These are phyloP conservation scores for Centroberyx gerrardi DNA, from an alignment of 2,797 vertebrate species.

Conservation along the genomic window DNA sequence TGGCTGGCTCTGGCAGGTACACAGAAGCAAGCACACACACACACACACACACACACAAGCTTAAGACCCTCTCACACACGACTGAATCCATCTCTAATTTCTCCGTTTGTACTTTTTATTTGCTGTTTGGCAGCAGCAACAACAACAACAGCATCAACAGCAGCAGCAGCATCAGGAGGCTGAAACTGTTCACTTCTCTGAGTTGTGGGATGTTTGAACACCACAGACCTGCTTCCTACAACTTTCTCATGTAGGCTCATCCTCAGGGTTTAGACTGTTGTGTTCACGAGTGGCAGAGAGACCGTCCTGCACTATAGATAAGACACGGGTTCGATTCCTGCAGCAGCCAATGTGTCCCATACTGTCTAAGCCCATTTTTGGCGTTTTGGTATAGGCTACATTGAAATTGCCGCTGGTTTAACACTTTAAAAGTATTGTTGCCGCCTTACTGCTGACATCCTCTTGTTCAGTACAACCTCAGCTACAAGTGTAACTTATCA, in stretches of 20 bases:
- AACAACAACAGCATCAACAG: conserved; percentile 45
- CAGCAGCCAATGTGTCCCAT: too few relatives aligned
- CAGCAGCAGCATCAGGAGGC: conserved; percentile 34
- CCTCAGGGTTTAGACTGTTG: conserved; percentile 1
- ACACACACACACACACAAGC: conserved; percentile 63
- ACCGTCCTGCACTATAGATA: too few relatives aligned
- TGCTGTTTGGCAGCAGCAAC: conserved; percentile 60
- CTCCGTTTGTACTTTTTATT: conserved; percentile 71
- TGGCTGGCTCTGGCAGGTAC: conserved; percentile 65
- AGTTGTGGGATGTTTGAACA: conserved; percentile 42
- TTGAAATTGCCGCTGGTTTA: too few relatives aligned
- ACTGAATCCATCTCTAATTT: conserved; percentile 80
- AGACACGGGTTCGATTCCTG: too few relatives aligned
- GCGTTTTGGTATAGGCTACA: too few relatives aligned
- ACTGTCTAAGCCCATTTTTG: too few relatives aligned
- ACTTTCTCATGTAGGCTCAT: conserved; percentile 15
- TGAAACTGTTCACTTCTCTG: conserved; percentile 45
- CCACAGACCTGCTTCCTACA: conserved; percentile 26
- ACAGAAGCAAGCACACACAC: conserved; percentile 27
- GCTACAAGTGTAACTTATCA: too few relatives aligned
- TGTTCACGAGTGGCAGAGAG: conserved; percentile 27
- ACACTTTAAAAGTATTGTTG: too few relatives aligned
- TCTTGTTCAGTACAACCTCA: too few relatives aligned
- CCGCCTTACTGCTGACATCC: too few relatives aligned
- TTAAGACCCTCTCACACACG: conserved; percentile 74